Conservation (phyloP, 53 echinoderm and acorn worm species). For the Luidia sarsii region DNA sequence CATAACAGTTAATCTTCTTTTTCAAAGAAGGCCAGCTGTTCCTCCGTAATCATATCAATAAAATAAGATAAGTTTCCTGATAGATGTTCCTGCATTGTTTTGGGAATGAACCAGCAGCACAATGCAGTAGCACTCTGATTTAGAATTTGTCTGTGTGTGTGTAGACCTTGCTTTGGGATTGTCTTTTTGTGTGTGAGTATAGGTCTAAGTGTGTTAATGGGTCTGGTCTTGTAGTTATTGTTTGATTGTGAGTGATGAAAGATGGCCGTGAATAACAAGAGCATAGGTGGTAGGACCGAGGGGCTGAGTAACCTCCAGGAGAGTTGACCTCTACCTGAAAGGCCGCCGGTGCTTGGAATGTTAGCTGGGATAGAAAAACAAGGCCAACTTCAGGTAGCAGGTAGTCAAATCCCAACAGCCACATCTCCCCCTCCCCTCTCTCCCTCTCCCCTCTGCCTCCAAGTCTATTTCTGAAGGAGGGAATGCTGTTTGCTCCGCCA, state of each 20-base stretch:
- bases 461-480: background rate
- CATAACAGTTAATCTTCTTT: too few relatives aligned
- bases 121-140: too few relatives aligned
- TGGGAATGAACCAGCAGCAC: too few relatives aligned
- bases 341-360: background rate
- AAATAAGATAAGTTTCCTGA: too few relatives aligned
- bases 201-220: too few relatives aligned
- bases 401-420: too few relatives aligned
- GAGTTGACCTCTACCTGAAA: constrained; percentile 24
- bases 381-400: background rate
- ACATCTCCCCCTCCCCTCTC: background rate
- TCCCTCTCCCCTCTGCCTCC: background rate
- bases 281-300: constrained; percentile 8
- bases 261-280: constrained; percentile 5
- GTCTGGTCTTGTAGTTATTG: constrained; percentile 41
- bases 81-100: too few relatives aligned
- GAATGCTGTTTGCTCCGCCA: background rate
- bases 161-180: too few relatives aligned
- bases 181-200: too few relatives aligned
- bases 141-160: too few relatives aligned
- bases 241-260: constrained; percentile 26
- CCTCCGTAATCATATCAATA: too few relatives aligned
- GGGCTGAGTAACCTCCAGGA: background rate
- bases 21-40: too few relatives aligned
- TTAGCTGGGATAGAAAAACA: background rate